phyloP scores from a whole-genome alignment of 2,888 invertebrate species.

The Rotaria macrura region DNA sequence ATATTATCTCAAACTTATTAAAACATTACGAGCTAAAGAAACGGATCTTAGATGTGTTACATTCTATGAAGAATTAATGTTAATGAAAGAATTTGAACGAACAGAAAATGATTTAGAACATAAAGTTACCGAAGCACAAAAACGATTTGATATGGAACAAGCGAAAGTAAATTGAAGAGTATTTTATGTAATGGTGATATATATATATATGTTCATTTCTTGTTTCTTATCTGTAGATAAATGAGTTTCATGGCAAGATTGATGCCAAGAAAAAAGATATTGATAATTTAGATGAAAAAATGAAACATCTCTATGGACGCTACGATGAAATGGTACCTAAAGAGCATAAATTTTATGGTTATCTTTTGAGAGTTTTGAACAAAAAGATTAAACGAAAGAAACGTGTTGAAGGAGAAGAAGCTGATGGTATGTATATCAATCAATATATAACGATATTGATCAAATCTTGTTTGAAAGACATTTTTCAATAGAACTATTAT shows the following conservation, averaged over 20 bases:
- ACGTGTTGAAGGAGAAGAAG: constrained; percentile 56
- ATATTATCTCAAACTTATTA: constrained; percentile 45
- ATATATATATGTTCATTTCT: no score
- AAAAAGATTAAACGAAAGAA: constrained; percentile 68
- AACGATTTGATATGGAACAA: constrained; percentile 47
- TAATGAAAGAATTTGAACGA: constrained; percentile 50
- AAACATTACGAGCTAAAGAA: constrained; percentile 47
- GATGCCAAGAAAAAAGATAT: constrained; percentile 49
- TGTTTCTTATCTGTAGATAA: constrained; percentile 37
- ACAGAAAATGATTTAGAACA: constrained; percentile 46
- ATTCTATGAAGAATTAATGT: constrained; percentile 48
- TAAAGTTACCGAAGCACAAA: constrained; percentile 43
- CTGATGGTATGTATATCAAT: constrained; percentile 36
- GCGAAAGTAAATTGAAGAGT: constrained; percentile 40
- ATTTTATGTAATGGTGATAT: no score
- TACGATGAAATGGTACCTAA: constrained; percentile 45
- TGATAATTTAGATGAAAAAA: constrained; percentile 46
- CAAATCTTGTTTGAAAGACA: no score
- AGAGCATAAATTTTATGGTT: constrained; percentile 66
- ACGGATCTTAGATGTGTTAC: constrained; percentile 49
- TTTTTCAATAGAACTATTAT: no score
- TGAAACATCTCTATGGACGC: constrained; percentile 41
- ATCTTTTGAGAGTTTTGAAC: constrained; percentile 67
- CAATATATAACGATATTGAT: no score
- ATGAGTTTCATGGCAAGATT: constrained; percentile 44